phyloP scores from a whole-genome alignment of 2,113 vertebrate species.

The Tachysurus fulvidraco region DNA sequence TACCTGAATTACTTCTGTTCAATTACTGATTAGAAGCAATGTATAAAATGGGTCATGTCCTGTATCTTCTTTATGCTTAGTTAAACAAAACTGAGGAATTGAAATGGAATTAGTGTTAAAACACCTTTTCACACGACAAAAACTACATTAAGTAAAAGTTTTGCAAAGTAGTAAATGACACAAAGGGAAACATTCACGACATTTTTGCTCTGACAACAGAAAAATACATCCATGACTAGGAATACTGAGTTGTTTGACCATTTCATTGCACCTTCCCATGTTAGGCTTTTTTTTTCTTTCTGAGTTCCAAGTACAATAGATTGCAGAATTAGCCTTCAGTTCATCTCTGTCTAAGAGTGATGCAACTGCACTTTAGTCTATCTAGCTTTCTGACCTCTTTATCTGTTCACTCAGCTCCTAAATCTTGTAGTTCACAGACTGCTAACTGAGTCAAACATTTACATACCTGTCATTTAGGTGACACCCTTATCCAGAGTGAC shows the following conservation, averaged over 20 bases:
- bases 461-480: no score
- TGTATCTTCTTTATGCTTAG: neutral
- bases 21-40: neutral
- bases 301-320: neutral
- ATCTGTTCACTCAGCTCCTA: neutral
- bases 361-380: neutral
- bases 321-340: neutral
- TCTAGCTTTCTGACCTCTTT: neutral
- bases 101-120: neutral
- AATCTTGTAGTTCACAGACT: neutral
- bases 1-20: neutral
- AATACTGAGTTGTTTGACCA: neutral
- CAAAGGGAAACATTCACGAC: neutral
- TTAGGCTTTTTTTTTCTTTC: neutral
- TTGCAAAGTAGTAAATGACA: neutral
- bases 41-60: neutral
- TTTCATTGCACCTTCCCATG: neutral
- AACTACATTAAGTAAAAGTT: neutral
- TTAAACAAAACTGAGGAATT: neutral
- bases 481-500: no score
- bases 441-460: neutral
- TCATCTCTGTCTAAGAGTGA: neutral
- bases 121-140: neutral
- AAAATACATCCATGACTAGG: neutral
- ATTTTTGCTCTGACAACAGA: neutral